phyloP scores from a whole-genome alignment of 2,888 invertebrate genomes.

The Phorcus lineatus region DNA sequence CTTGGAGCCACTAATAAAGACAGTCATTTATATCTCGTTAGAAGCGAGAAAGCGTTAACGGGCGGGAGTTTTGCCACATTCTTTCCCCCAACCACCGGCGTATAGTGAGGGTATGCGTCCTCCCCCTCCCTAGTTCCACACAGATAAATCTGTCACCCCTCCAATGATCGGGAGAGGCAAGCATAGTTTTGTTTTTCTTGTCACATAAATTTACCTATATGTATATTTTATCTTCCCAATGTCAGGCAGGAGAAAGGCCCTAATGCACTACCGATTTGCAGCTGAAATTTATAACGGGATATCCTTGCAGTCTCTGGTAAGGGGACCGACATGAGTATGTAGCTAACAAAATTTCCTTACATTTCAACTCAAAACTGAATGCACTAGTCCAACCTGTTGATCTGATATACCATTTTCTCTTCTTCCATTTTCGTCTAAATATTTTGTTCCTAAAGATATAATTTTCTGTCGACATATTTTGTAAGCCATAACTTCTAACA shows the following conservation, averaged over 20 bases:
- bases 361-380: too few relatives aligned
- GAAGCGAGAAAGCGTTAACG: background rate
- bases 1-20: slow-evolving; percentile 11
- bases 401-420: too few relatives aligned
- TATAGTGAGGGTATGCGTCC: background rate
- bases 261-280: background rate
- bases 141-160: background rate
- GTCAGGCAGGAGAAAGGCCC: background rate
- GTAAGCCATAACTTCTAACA: too few relatives aligned
- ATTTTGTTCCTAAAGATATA: too few relatives aligned
- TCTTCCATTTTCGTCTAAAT: too few relatives aligned
- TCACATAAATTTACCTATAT: background rate
- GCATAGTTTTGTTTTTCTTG: background rate
- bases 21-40: slow-evolving; percentile 25
- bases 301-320: too few relatives aligned
- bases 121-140: background rate
- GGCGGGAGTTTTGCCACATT: background rate
- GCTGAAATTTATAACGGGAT: too few relatives aligned
- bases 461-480: too few relatives aligned
- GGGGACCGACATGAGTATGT: too few relatives aligned
- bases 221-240: background rate
- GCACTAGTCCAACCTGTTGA: too few relatives aligned
- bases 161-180: background rate
- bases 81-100: background rate
- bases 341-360: too few relatives aligned